Percentiles rank a stretch among this genome's conserved stretches.
Conservation (phyloP, 2,797 vertebrate genomes). For the Petrocephalus schoutedeni region DNA sequence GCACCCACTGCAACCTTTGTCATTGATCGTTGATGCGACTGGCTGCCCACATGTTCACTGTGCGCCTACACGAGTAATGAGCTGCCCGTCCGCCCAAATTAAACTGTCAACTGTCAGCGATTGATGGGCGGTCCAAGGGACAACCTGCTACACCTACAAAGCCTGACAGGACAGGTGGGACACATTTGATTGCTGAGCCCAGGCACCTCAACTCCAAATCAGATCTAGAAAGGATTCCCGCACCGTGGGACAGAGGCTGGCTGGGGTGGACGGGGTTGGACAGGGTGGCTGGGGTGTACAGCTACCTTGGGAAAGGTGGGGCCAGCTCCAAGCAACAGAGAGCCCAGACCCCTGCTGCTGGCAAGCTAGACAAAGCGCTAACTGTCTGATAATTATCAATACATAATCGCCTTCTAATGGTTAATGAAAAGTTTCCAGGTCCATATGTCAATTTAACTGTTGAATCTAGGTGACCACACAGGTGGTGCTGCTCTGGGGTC, state of each 20-base stretch:
- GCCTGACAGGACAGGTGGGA: constrained; percentile 73
- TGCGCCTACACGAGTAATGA: constrained; percentile 92
- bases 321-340: too few species aligned
- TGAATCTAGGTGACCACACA: constrained; percentile 52
- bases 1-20: constrained; percentile 86
- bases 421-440: constrained; percentile 68
- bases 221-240: background rate
- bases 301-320: background rate
- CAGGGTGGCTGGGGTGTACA: constrained; percentile 23
- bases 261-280: constrained; percentile 30
- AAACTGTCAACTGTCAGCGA: constrained; percentile 99
- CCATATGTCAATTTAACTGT: constrained; percentile 54
- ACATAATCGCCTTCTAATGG: constrained; percentile 69
- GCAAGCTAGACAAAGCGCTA: constrained; percentile 51
- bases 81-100: constrained; percentile 98
- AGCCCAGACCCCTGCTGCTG: background rate
- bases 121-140: constrained; percentile 92
- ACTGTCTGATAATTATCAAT: constrained; percentile 63
- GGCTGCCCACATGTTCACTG: constrained; percentile 92
- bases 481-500: constrained; percentile 25
- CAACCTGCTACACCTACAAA: constrained; percentile 81
- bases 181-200: constrained; percentile 76
- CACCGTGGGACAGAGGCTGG: constrained; percentile 10
- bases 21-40: constrained; percentile 99
- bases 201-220: constrained; percentile 59